These are phyloP conservation scores for Dendronephthya gigantea DNA, from an alignment of 64 coral and sea anemone genomes.

Conservation along the genomic window DNA sequence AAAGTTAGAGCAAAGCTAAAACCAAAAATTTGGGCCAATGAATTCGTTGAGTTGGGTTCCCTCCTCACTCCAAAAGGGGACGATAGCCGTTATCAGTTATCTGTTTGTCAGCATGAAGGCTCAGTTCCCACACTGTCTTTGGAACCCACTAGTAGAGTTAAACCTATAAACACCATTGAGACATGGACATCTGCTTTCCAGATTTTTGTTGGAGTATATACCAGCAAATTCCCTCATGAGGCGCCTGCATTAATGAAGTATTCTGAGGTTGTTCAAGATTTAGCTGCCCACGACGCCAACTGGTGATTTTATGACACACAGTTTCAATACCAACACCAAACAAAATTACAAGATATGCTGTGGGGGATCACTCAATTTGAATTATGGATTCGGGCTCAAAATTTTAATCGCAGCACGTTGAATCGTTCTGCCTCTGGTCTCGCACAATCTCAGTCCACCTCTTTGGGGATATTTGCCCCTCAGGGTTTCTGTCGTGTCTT, in stretches of 20 bases:
- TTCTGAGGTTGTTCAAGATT: not conserved
- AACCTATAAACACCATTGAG: conserved; percentile 15
- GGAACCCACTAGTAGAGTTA: conserved; percentile 6
- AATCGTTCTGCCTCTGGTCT: no score
- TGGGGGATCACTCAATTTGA: conserved; percentile 44
- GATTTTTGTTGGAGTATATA: conserved; percentile 37
- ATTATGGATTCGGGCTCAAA: conserved; percentile 31
- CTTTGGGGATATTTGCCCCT: no score
- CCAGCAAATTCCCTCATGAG: conserved; percentile 16
- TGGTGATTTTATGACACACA: no score
- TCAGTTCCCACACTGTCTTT: conserved; percentile 17
- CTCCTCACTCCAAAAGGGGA: conserved; percentile 16
- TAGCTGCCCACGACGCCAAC: conserved; percentile 26
- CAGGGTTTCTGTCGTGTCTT: no score
- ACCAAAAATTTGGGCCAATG: conserved; percentile 36
- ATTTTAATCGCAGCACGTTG: no score
- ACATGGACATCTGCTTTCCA: conserved; percentile 25
- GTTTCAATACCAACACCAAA: conserved; percentile 21
- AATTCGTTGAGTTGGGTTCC: conserved; percentile 43
- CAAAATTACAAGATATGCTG: not conserved
- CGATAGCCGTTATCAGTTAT: conserved; percentile 20
- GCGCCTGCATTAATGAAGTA: conserved; percentile 34
- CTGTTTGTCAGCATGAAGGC: not conserved
- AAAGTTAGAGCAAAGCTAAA: conserved; percentile 19
- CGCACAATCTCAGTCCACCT: no score